Conservation (phyloP, 2,113 vertebrate genomes). For the Ailurus styani region DNA sequence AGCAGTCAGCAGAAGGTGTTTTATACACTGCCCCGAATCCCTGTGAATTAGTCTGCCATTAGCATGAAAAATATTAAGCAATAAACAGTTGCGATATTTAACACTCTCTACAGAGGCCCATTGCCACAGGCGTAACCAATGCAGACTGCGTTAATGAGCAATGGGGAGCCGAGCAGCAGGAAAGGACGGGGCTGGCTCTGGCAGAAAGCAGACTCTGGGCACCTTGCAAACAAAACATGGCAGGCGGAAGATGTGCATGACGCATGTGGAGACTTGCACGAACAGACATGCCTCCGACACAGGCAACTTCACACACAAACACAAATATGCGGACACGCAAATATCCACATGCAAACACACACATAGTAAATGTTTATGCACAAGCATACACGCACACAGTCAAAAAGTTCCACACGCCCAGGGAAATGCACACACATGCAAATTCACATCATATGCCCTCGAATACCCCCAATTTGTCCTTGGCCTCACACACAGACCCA, state of each 20-base stretch:
- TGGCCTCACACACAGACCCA: background rate
- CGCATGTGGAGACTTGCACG: fast-evolving
- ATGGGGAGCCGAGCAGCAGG: background rate
- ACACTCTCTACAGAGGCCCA: constrained; percentile 5
- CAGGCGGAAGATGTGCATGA: background rate
- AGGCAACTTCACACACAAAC: fast-evolving
- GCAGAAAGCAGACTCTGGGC: background rate
- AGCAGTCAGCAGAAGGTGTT: constrained; percentile 61
- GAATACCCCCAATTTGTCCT: background rate
- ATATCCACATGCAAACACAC: fast-evolving
- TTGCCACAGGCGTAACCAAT: background rate
- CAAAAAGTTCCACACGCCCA: too few relatives aligned
- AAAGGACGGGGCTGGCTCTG: background rate
- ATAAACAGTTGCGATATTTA: constrained; percentile 62
- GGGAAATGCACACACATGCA: background rate
- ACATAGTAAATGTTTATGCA: background rate
- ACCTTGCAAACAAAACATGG: background rate
- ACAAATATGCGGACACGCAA: too few relatives aligned
- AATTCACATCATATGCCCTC: fast-evolving
- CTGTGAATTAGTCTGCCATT: constrained; percentile 58
- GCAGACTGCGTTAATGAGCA: background rate
- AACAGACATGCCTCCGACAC: fast-evolving
- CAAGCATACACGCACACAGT: background rate
- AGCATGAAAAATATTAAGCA: constrained; percentile 68
- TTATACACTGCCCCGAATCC: constrained; percentile 39